A percentile compares a stretch with the other conserved stretches of the same genome.
Evolutionary conservation across 2,113 vertebrate species (phyloP).

Genomic region (Oncorhynchus gorbuscha): DNA sequence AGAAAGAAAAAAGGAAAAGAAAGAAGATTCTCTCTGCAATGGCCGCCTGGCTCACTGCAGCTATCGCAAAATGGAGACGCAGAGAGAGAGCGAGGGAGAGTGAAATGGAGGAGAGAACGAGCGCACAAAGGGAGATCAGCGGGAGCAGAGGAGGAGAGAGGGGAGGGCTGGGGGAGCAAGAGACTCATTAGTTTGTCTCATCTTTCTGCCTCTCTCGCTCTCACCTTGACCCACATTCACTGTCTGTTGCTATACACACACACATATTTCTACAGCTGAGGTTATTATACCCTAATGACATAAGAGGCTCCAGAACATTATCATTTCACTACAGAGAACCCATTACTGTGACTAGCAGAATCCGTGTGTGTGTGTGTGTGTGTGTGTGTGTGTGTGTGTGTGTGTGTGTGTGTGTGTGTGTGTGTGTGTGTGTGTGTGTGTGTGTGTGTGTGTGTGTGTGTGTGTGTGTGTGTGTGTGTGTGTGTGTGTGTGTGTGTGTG

Average conservation of each 20-base stretch:
- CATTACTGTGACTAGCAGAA: too few relatives aligned
- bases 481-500: too few relatives aligned
- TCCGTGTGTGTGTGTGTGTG: too few relatives aligned
- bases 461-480: too few relatives aligned
- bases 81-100: neutral
- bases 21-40: constrained; percentile 38
- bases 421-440: too few relatives aligned
- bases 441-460: too few relatives aligned
- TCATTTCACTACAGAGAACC: too few relatives aligned
- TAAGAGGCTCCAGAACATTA: constrained; percentile 7
- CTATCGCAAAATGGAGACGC: constrained; percentile 58
- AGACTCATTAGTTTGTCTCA: constrained; percentile 51
- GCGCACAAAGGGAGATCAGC: constrained; percentile 1
- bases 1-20: neutral
- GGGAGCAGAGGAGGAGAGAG: neutral
- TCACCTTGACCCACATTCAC: constrained; percentile 62
- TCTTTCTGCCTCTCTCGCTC: constrained; percentile 49
- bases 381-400: too few relatives aligned
- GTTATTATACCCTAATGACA: constrained; percentile 49
- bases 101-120: neutral
- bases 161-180: constrained; percentile 1
- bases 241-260: constrained; percentile 24
- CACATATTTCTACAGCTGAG: neutral
- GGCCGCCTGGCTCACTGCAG: constrained; percentile 53
- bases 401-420: too few relatives aligned